Percentiles rank a stretch among this genome's conserved stretches.
phyloP scores from a whole-genome alignment of 2,797 vertebrate species.

The Acrossocheilus wenchowensis region DNA sequence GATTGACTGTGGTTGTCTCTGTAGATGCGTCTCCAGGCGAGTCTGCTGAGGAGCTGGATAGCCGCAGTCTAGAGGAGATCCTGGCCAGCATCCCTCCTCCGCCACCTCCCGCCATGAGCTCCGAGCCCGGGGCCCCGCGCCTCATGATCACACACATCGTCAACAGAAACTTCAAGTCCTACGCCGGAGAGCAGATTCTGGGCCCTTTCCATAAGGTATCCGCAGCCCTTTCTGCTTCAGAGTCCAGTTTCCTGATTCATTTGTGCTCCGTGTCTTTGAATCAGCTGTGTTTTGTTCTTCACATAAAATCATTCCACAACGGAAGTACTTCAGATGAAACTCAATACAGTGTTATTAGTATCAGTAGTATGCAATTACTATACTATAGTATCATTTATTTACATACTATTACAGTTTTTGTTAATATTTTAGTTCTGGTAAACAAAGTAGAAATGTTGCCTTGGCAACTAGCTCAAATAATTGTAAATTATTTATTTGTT shows the following conservation, averaged over 20 bases:
- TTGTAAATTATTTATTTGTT: background rate
- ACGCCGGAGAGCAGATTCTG: constrained; percentile 91
- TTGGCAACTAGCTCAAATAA: background rate
- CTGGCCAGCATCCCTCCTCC: constrained; percentile 94
- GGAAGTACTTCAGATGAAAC: background rate
- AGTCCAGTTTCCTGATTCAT: background rate
- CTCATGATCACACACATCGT: constrained; percentile 99
- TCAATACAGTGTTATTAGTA: background rate
- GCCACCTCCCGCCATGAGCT: constrained; percentile 97
- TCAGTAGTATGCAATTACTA: background rate
- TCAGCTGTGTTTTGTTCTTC: background rate
- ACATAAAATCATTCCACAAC: background rate
- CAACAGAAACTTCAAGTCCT: constrained; percentile 99
- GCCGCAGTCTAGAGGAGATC: constrained; percentile 96
- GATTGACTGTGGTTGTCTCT: constrained; percentile 44
- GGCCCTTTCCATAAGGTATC: constrained; percentile 97
- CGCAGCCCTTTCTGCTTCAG: no score
- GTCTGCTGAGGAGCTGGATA: constrained; percentile 82
- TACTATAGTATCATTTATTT: background rate
- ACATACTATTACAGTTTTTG: background rate
- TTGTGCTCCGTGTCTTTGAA: background rate
- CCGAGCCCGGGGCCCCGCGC: constrained; percentile 95
- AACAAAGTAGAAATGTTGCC: background rate
- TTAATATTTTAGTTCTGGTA: no score
- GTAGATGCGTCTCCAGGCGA: constrained; percentile 78